Evolutionary conservation across 2,797 vertebrate species (phyloP).

Genomic region (Esox lucius): DNA sequence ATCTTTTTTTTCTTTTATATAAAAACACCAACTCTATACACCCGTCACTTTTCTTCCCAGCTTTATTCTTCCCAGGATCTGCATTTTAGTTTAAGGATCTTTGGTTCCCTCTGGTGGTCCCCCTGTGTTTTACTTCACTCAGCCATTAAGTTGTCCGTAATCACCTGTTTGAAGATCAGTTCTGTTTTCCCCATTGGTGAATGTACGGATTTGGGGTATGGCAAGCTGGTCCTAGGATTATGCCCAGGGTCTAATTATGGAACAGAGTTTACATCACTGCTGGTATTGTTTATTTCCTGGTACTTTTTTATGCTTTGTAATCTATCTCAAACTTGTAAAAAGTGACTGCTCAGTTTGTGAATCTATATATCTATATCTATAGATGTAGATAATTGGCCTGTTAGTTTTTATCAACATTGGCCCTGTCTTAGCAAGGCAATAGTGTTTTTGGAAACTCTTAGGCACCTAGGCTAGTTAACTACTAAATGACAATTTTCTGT

Average conservation of each 20-base stretch:
- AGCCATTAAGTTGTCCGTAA: not conserved
- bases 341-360: not conserved
- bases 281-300: not conserved
- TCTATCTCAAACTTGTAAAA: not conserved
- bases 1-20: not conserved
- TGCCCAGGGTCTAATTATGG: too few relatives aligned
- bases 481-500: not conserved
- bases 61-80: not conserved
- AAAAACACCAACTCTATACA: not conserved
- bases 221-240: too few relatives aligned
- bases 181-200: not conserved
- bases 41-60: not conserved
- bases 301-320: not conserved
- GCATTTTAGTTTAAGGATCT: conserved; percentile 26
- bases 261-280: not conserved
- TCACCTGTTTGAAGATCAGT: not conserved
- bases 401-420: not conserved
- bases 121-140: not conserved
- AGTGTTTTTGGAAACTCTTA: not conserved
- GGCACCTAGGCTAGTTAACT: not conserved
- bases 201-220: too few relatives aligned
- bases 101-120: conserved; percentile 60
- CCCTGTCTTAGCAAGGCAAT: not conserved
- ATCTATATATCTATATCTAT: not conserved
- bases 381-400: not conserved